A percentile compares a stretch with the other conserved stretches of the same genome.
These are phyloP conservation scores for Telenomus remus DNA, from an alignment of 1,140 invertebrate species.

Conservation along the genomic window DNA sequence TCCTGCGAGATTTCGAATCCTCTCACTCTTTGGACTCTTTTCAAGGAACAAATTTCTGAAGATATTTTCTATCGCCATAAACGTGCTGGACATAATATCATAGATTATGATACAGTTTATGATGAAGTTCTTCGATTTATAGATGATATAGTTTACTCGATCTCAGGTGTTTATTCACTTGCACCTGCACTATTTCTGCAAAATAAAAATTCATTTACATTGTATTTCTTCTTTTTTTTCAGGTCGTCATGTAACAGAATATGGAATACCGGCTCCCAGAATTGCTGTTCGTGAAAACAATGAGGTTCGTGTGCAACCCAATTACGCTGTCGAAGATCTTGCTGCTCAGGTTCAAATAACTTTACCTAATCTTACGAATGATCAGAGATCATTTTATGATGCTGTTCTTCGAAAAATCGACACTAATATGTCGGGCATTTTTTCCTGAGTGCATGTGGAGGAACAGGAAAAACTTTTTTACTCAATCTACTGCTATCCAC, in stretches of 20 bases:
- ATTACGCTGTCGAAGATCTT: neutral
- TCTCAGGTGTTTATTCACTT: neutral
- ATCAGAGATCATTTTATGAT: constrained; percentile 5
- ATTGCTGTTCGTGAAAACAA: neutral
- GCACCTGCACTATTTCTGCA: too few relatives aligned
- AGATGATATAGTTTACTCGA: constrained; percentile 19
- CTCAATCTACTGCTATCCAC: constrained; percentile 32
- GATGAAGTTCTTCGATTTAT: constrained; percentile 62
- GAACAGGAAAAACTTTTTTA: constrained; percentile 58
- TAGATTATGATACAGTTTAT: constrained; percentile 55
- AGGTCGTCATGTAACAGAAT: neutral
- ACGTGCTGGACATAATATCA: neutral
- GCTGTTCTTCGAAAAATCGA: neutral
- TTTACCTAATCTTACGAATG: neutral
- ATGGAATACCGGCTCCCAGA: neutral
- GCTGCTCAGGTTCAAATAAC: neutral
- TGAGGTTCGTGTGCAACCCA: neutral
- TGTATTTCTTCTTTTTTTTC: neutral
- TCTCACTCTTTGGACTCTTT: constrained; percentile 57
- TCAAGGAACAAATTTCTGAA: neutral
- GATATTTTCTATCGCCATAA: neutral
- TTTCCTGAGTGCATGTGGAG: constrained; percentile 49
- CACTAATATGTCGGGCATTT: constrained; percentile 17
- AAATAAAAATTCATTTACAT: too few relatives aligned
- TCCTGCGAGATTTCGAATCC: constrained; percentile 67